phyloP scores from a whole-genome alignment of 2,797 vertebrate species.

The Melanogrammus aeglefinus region DNA sequence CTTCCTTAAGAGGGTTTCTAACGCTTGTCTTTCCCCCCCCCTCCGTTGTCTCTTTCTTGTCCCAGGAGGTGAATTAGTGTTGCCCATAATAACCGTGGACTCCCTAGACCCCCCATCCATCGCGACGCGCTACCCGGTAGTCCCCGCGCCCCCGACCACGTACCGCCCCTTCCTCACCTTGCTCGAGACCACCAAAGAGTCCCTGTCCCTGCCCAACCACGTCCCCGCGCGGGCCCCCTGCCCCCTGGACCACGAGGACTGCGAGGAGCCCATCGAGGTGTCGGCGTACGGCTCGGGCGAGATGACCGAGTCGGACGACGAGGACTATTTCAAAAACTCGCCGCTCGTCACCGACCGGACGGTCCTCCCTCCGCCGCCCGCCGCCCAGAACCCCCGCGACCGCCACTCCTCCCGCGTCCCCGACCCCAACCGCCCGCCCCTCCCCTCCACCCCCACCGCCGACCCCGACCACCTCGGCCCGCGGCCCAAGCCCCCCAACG shows the following conservation, averaged over 20 bases:
- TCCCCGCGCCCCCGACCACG: slow-evolving; percentile 86
- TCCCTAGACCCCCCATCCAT: slow-evolving; percentile 91
- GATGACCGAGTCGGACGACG: slow-evolving; percentile 90
- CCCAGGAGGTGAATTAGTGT: slow-evolving; percentile 96
- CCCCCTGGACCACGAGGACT: slow-evolving; percentile 87
- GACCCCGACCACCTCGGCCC: slow-evolving; percentile 67
- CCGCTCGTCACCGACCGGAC: slow-evolving; percentile 87
- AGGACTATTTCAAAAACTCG: slow-evolving; percentile 90
- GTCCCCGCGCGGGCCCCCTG: slow-evolving; percentile 72
- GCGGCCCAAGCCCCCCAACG: slow-evolving; percentile 64
- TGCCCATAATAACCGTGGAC: slow-evolving; percentile 94
- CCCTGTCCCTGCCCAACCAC: slow-evolving; percentile 78
- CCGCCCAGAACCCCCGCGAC: slow-evolving; percentile 71
- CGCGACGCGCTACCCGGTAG: slow-evolving; percentile 87
- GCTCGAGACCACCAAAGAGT: slow-evolving; percentile 88
- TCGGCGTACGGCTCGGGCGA: slow-evolving; percentile 92
- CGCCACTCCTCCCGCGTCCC: slow-evolving; percentile 72
- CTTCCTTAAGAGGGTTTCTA: slow-evolving; percentile 48
- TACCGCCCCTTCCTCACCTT: slow-evolving; percentile 86
- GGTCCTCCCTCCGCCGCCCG: slow-evolving; percentile 79
- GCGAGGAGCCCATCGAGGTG: slow-evolving; percentile 86
- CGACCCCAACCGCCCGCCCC: slow-evolving; percentile 68
- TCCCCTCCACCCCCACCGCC: slow-evolving; percentile 69
- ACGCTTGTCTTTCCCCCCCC: slow-evolving; percentile 41
- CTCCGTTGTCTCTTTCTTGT: slow-evolving; percentile 79